Conservation (phyloP, 2,888 invertebrate species). For the Drosophila trichaetosa region DNA sequence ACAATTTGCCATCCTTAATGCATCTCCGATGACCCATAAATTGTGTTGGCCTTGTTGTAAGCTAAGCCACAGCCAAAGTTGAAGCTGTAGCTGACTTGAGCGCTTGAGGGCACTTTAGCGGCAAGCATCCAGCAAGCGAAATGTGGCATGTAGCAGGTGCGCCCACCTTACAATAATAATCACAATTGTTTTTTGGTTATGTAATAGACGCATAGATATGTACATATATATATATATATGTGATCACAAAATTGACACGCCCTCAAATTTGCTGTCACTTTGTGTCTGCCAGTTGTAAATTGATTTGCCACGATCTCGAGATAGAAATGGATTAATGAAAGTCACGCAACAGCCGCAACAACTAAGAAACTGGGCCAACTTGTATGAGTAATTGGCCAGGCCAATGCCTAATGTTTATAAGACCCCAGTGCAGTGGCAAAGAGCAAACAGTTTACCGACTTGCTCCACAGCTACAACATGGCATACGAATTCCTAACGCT, state of each 20-base stretch:
- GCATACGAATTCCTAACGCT: constrained; percentile 86
- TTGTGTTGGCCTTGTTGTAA: constrained; percentile 54
- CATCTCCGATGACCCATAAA: constrained; percentile 76
- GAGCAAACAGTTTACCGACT: constrained; percentile 69
- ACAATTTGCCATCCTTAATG: constrained; percentile 74
- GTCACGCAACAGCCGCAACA: constrained; percentile 66
- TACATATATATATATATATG: not conserved
- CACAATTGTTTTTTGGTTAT: constrained; percentile 53
- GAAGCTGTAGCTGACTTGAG: not conserved
- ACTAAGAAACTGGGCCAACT: constrained; percentile 43
- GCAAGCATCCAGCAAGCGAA: constrained; percentile 13
- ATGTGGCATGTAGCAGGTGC: constrained; percentile 49
- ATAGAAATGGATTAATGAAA: constrained; percentile 77
- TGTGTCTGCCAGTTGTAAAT: constrained; percentile 56
- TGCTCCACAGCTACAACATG: constrained; percentile 72
- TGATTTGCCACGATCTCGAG: constrained; percentile 72
- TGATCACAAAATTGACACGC: constrained; percentile 58
- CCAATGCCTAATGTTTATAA: constrained; percentile 55
- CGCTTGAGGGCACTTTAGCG: constrained; percentile 76
- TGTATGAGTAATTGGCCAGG: constrained; percentile 51
- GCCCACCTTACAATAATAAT: constrained; percentile 35
- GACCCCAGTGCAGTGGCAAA: constrained; percentile 15
- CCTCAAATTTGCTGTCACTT: constrained; percentile 62
- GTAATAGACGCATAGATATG: constrained; percentile 19
- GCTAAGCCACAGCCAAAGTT: constrained; percentile 37